Percentiles rank a stretch among this genome's conserved stretches.
Conservation (phyloP, 2,797 vertebrate genomes). For the Scomberomorus guttatus region DNA sequence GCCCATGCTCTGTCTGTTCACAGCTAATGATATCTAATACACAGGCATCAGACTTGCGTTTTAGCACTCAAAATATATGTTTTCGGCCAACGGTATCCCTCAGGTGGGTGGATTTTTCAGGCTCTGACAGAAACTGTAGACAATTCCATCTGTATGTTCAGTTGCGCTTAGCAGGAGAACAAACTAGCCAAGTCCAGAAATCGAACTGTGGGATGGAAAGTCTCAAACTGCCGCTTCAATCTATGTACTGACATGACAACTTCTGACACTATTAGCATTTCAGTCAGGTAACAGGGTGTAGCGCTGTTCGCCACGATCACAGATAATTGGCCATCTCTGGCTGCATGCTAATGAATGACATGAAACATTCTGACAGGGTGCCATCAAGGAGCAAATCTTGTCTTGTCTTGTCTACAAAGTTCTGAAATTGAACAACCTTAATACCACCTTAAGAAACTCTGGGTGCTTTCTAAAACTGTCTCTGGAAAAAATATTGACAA, state of each 20-base stretch:
- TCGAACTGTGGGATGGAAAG: conserved; percentile 11
- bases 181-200: conserved; percentile 15
- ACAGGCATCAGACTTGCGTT: conserved; percentile 7
- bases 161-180: conserved; percentile 6
- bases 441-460: neutral
- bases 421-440: conserved; percentile 3
- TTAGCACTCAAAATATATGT: conserved; percentile 2
- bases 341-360: conserved; percentile 21
- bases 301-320: conserved; percentile 1
- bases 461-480: neutral
- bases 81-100: conserved; percentile 4
- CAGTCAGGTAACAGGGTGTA: conserved; percentile 8
- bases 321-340: conserved; percentile 22
- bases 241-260: conserved; percentile 19
- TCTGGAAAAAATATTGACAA: neutral
- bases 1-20: neutral
- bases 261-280: conserved; percentile 20
- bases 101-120: conserved; percentile 8
- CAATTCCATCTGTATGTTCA: conserved; percentile 23
- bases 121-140: conserved; percentile 22
- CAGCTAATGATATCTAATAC: conserved; percentile 31
- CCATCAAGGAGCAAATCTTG: conserved; percentile 10
- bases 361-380: conserved; percentile 18
- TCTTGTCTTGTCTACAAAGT: neutral
- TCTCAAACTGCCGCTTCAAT: neutral